phyloP scores from a whole-genome alignment of 2,888 invertebrate genomes.

The Troides oblongomaculatus region DNA sequence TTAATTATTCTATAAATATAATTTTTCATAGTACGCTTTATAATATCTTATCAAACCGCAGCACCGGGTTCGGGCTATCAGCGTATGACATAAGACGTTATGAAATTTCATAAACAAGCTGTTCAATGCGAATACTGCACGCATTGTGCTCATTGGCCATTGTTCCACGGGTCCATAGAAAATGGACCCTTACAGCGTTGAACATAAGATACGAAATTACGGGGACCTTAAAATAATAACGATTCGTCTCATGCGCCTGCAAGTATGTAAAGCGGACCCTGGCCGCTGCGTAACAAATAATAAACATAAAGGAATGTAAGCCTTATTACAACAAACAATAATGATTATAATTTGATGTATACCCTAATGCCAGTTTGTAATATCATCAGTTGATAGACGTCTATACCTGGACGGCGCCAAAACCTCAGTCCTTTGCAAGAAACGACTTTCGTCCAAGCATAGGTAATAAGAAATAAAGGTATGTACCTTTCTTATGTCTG shows the following conservation, averaged over 20 bases:
- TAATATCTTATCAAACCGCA: neutral
- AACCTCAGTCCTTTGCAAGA: no score
- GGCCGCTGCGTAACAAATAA: neutral
- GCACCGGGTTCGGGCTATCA: neutral
- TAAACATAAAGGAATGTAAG: neutral
- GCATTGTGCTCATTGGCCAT: conserved; percentile 20
- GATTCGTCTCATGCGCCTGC: conserved; percentile 10
- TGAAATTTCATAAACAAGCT: conserved; percentile 12
- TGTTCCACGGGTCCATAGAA: conserved; percentile 6
- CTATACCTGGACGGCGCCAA: no score
- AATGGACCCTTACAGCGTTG: neutral
- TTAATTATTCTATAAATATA: no score
- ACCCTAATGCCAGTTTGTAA: neutral
- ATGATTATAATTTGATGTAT: neutral
- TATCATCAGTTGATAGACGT: no score
- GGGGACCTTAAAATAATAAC: neutral
- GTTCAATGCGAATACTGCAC: conserved; percentile 17
- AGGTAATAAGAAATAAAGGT: no score
- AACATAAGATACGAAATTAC: conserved; percentile 15
- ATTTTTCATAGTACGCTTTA: no score
- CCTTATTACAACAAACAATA: neutral
- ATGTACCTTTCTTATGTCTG: no score
- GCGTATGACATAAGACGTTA: conserved; percentile 10
- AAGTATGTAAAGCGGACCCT: conserved; percentile 12
- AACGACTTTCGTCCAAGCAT: no score